These are phyloP conservation scores for Brachyhypopomus gauderio DNA, from an alignment of 2,113 vertebrate genomes.

Conservation along the genomic window DNA sequence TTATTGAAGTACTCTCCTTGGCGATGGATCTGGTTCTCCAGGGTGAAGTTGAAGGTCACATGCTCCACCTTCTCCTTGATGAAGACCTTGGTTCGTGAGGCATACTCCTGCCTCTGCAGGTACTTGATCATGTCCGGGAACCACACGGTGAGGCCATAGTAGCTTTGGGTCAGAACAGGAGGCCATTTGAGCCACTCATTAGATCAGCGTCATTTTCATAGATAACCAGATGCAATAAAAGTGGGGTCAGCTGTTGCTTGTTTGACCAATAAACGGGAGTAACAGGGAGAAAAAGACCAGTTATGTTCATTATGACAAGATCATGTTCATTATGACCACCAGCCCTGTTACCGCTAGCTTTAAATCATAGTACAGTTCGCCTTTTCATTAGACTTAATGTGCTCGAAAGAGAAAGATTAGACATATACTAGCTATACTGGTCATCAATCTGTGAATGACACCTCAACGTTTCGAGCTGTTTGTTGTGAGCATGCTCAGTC, in stretches of 20 bases:
- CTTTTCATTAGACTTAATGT: not conserved
- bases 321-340: not conserved
- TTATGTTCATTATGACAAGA: not conserved
- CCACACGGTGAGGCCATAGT: slow-evolving; percentile 96
- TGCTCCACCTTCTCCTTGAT: slow-evolving; percentile 87
- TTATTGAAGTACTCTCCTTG: slow-evolving; percentile 94
- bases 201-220: not conserved
- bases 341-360: not conserved
- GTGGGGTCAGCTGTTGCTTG: not conserved
- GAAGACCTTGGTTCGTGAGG: slow-evolving; percentile 88
- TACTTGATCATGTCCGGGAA: slow-evolving; percentile 99
- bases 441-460: not conserved
- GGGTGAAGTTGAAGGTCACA: slow-evolving; percentile 96
- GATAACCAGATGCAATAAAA: not conserved
- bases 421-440: not conserved
- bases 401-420: not conserved
- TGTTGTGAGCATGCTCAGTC: too few species aligned
- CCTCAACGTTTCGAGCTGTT: too few species aligned
- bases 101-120: slow-evolving; percentile 89
- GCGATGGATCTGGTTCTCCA: slow-evolving; percentile 97
- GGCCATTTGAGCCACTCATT: not conserved
- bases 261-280: not conserved
- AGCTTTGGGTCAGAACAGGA: slow-evolving; percentile 70
- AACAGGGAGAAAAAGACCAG: not conserved
- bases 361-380: not conserved